Evolutionary conservation across 2,113 vertebrate species (phyloP), one percentile per base, ranked within the genome.

Genomic region (Indri indri): DNA sequence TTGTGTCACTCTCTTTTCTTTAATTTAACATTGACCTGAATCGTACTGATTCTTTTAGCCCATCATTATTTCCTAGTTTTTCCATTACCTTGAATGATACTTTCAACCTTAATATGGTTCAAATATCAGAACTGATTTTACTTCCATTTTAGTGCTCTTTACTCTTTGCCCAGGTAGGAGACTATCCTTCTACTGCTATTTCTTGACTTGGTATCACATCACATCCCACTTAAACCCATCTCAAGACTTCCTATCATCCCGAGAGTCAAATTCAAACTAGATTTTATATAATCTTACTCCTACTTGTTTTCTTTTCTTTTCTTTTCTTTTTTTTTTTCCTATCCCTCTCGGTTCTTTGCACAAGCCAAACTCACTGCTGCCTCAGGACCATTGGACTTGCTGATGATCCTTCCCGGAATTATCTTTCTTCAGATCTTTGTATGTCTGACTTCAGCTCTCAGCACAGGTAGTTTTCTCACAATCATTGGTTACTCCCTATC

Each of bases 91-190:
- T 50, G 17, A 89, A 50, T 73, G 8, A 12, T 8, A 57, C 50
- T 91, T 95, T 87, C n/a, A 90, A 74, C 30, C 80, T 92, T 90
- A 59, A 59, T 61, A 7, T 91, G 23, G 8, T 92, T 82, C 88
- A 61, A 63, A 42, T 87, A 27, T 34, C 73, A 68, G 40, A 83
- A 47, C 8, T 81, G 22, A n/a, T 86, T 79, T 61, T 74, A 18
- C 37, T 80, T 96, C 61, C 10, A 11, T 59, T 90, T 86, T n/a
- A 63, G 37, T 50, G n/a, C 40, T 88, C 22, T 81, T 88, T 54
- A 32, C 59, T 11, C 23, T 94, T 89, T 50, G 34, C 22, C 42
- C n/a, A 25, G 20, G 25, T 59, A 32, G 83, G 45, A 34, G 16
- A 66, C 34, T 42, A 23, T 74, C 32, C 63, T 90, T 20, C n/a